Base-by-base conservation (phyloP, 2,797 vertebrate species). In the Peromyscus attwateri region DNA sequence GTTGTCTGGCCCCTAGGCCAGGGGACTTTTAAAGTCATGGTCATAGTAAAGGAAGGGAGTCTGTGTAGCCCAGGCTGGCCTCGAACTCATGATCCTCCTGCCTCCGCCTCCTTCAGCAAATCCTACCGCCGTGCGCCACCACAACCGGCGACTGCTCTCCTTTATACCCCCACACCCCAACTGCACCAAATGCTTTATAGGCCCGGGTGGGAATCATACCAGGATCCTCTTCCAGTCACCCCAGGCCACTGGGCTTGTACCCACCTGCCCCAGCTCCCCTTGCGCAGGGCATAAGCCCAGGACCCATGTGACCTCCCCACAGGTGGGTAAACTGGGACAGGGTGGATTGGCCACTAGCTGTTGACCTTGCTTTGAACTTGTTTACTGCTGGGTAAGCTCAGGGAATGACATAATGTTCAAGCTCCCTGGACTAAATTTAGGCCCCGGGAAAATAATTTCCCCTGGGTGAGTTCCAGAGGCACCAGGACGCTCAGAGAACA, bases 351-450 rank as follows among this genome's bases (percentile, higher is more conserved):
- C 71, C 90, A 3, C 80, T 89, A 19, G 71, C 82, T 95, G 83
- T 25, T 97, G 34, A 94, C 97, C 91, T 89, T 96, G 92, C 81
- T 88, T 95, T 97, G 98, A 98, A 97, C 92, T 96, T 97, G 97
- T 97, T 97, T 95, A 92, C 97, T 84, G 96, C 89, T 8, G 37
- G 62, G 95, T 79, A 89, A 96, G 89, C 90, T 95, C 88, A 95
- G 96, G 84, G 60, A 95, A 55, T 97, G 95, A 84, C 95, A 95
- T 95, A 94, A 97, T 91, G 79, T 77, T 91, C 85, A 0, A 82
- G 84, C 85, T 98, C 93, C 76, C 64, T 23, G 90, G 84, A 92
- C 98, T 98, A 98, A 98, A 98, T 98, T 98, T 98, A 98, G 97
- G 81, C 91, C 94, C 90, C 52, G 31, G 96, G 94, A 97, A 97